phyloP scores from a whole-genome alignment of 35 echinoderm and acorn worm genomes.

The Chiridota heheva region DNA sequence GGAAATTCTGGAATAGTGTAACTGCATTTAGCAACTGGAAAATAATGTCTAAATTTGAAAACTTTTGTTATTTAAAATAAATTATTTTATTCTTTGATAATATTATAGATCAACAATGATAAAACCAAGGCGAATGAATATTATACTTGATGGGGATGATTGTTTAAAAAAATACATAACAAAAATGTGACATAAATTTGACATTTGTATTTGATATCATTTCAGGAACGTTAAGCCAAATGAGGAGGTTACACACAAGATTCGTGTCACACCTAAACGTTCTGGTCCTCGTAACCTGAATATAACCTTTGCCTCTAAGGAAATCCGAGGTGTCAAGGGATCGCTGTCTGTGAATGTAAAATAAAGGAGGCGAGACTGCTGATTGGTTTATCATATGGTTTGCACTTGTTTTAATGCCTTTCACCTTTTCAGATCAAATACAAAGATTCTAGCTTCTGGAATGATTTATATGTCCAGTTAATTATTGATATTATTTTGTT shows the following conservation, averaged over 20 bases:
- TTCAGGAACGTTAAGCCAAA: conserved; percentile 53
- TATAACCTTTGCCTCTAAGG: conserved; percentile 65
- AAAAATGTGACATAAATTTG: too few species aligned
- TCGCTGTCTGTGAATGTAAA: neutral
- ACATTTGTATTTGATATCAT: neutral
- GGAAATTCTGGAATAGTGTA: too few species aligned
- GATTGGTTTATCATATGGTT: too few species aligned
- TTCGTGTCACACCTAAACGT: conserved; percentile 57
- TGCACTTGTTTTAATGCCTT: too few species aligned
- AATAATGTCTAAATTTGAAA: neutral
- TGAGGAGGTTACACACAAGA: conserved; percentile 47
- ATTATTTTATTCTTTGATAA: neutral
- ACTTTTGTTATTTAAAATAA: neutral
- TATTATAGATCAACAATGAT: too few species aligned
- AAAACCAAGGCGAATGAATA: neutral
- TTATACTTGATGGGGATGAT: neutral
- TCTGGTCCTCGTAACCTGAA: conserved; percentile 61
- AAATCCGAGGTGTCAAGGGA: conserved; percentile 65
- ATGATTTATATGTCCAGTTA: too few species aligned
- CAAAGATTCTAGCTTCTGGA: too few species aligned
- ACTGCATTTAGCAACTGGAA: too few species aligned
- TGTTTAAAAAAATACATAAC: neutral
- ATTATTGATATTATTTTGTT: too few species aligned
- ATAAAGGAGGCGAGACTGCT: neutral
- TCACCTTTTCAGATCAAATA: too few species aligned